Evolutionary conservation across 2,888 invertebrate genomes (phyloP).

Genomic region (Pterostichus niger): DNA sequence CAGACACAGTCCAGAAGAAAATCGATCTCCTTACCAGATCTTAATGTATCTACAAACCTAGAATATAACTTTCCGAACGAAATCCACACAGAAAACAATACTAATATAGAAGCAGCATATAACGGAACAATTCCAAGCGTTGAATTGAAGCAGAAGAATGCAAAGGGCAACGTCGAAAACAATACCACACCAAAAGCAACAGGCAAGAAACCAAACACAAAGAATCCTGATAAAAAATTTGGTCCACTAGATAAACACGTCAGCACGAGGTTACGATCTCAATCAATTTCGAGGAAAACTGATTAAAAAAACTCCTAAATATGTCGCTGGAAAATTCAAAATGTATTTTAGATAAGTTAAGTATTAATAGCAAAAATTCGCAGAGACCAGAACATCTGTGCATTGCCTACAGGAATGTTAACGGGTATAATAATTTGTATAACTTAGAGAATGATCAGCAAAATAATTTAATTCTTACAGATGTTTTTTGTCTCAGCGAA

Average conservation of each 20-base stretch:
- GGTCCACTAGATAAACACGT: no score
- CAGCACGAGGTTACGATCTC: no score
- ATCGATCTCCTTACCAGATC: not conserved
- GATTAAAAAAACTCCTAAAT: no score
- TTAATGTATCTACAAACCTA: not conserved
- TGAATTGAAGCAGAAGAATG: not conserved
- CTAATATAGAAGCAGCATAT: no score
- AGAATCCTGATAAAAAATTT: no score
- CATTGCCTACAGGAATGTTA: not conserved
- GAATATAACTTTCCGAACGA: no score
- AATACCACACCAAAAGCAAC: conserved; percentile 2
- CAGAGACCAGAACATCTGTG: no score
- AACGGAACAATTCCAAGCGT: not conserved
- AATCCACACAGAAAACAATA: no score
- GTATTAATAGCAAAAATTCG: no score
- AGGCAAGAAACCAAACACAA: not conserved
- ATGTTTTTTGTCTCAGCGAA: conserved; percentile 12
- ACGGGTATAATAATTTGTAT: conserved; percentile 6
- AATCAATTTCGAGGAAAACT: no score
- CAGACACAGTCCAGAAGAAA: not conserved
- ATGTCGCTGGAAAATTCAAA: no score
- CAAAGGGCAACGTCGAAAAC: not conserved
- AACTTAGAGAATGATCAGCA: not conserved
- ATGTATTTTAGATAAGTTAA: no score
- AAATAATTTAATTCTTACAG: conserved; percentile 11